Base-by-base conservation (phyloP, 2,797 vertebrate species). In the Labroides dimidiatus region DNA sequence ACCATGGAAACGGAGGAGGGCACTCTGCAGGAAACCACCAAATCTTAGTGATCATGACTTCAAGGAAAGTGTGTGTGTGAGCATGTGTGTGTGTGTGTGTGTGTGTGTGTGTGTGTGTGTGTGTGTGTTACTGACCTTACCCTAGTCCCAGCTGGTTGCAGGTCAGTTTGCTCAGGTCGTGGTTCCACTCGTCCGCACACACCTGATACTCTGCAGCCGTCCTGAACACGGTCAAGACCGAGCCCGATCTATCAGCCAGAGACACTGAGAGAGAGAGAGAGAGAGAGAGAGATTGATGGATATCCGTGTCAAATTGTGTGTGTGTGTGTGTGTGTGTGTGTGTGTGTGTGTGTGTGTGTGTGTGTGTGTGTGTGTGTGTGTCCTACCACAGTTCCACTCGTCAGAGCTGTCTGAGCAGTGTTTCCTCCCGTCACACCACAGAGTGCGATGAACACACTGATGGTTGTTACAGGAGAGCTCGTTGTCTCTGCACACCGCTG, bases 111-210 rank as follows among this genome's bases (percentile, higher is more conserved):
- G 49, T 39, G 55, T 52, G 72, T 63, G 64, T 65, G 60, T 69
- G 68, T 78, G 75, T 62, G 84, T 86, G 94, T 95, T 95, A 96
- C 96, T 97, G 92, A 96, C 95, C 96, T 97, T 97, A 97, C 96
- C 96, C 96, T 95, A 96, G 96, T 91, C 96, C 96, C 94, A 97
- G 95, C 91, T 97, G 96, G 81, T 91, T 91, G 93, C 97, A 99
- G 85, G 96, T 95, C 91, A 98, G 91, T 4, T 84, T 82, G 75
- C 96, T 97, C 82, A 97, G 87, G 0, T 93, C 82, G 37, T 92
- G 92, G 81, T 90, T 94, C 97, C 97, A 99, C 63, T 95, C 95
- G 33, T 99, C 97, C 0, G 93, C 95, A 87, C 97, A 99, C 63
- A 99, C 95, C 41, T 95, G 92, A 83, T 95, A 93, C 66, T 93